These are phyloP conservation scores for Tachina fera DNA, from an alignment of 2,888 invertebrate species.

Conservation along the genomic window DNA sequence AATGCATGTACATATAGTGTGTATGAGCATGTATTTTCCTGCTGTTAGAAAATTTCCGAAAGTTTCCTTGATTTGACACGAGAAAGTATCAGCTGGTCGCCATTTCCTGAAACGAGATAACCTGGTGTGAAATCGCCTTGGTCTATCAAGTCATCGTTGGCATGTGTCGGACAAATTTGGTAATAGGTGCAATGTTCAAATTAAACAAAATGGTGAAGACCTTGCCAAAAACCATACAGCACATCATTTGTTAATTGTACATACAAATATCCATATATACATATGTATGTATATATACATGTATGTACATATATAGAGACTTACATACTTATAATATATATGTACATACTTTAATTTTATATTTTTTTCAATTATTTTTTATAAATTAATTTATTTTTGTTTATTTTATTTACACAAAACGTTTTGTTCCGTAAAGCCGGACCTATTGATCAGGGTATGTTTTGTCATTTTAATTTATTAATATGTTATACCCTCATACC, in stretches of 20 bases:
- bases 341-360: neutral
- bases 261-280: neutral
- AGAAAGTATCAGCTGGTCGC: too few relatives aligned
- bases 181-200: too few relatives aligned
- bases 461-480: conserved; percentile 64
- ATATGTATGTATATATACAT: neutral
- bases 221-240: neutral
- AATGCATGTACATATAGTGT: too few relatives aligned
- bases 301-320: neutral
- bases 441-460: conserved; percentile 84
- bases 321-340: neutral
- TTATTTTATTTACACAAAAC: conserved; percentile 69
- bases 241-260: too few relatives aligned
- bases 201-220: neutral
- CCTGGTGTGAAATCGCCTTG: too few relatives aligned
- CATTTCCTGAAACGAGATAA: too few relatives aligned
- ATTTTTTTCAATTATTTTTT: conserved; percentile 55
- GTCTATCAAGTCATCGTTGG: too few relatives aligned
- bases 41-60: too few relatives aligned
- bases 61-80: too few relatives aligned
- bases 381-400: conserved; percentile 68
- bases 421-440: conserved; percentile 78
- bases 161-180: too few relatives aligned
- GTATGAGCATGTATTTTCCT: too few relatives aligned
- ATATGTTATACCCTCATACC: too few relatives aligned